Evolutionary conservation across 1,140 invertebrate genomes (phyloP), one percentile per base, ranked within the genome.

Genomic region (Acromyrmex heyeri): DNA sequence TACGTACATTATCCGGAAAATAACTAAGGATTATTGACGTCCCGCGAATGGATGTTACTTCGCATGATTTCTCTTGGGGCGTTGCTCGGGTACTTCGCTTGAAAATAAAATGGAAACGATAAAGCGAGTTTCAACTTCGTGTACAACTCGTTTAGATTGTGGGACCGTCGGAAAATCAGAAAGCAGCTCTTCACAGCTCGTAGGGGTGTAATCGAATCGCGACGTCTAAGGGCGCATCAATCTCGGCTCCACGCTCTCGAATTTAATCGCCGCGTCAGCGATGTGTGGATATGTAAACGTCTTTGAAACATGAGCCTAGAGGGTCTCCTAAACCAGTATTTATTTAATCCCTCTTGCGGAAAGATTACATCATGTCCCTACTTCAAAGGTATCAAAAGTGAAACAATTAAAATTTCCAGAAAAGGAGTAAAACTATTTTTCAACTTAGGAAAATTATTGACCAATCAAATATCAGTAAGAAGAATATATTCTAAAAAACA

Each of bases 1-100:
- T 61, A 73, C 27, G 18, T 38, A 24, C 61, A 7, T 34, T 18
- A 65, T 27, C 30, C 18, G 16, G 18, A 59, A 57, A 73, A 78
- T 65, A 85, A 78, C 48, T 24, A 44, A 21, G 24, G 64, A 87
- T 87, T 87, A 85, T 77, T 21, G 64, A 57, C 27, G 55, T 44
- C 10, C 14, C 59, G 69, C 24, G 61, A 76, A 76, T 62, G 69
- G 69, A n/a, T 18, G n/a, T 21, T 76, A 76, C 64, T 75, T 77
- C 44, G 61, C 24, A 53, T 87, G 72, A 87, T 87, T 87, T 87
- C 82, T 87, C 82, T 57, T 2, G 72, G 70, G 70, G 30, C 48
- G 24, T 61, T 57, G 24, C 16, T 38, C 5, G 79, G 24, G 21
- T 55, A 53, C 30, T 77, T 78, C 18, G 24, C 18, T 12, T 30